These are phyloP conservation scores for Hydroisotoma schaefferi DNA, from an alignment of 2,888 invertebrate species.

Conservation along the genomic window DNA sequence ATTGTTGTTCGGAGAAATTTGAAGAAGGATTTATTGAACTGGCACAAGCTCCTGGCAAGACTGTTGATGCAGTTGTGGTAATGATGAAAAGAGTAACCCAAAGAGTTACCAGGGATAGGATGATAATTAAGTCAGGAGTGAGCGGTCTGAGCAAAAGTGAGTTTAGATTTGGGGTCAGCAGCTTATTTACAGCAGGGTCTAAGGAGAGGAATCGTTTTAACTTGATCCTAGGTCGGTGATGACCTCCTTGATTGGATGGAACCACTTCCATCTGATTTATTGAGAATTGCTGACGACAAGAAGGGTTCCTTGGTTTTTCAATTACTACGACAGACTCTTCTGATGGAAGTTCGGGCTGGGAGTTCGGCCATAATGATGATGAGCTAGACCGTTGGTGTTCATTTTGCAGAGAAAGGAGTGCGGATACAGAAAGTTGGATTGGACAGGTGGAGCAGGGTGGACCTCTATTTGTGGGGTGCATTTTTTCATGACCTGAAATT, in stretches of 20 bases:
- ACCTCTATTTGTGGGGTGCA: no score
- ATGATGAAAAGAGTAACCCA: neutral
- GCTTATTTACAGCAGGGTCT: neutral
- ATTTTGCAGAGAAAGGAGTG: no score
- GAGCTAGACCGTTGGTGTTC: no score
- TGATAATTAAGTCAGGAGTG: neutral
- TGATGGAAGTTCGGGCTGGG: no score
- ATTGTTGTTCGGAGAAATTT: neutral
- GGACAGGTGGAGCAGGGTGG: no score
- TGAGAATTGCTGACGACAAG: no score
- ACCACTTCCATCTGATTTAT: no score
- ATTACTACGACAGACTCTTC: no score
- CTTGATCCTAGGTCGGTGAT: constrained; percentile 7
- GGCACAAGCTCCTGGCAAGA: neutral
- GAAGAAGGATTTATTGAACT: constrained; percentile 3
- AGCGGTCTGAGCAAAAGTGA: constrained; percentile 3
- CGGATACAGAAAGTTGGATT: no score
- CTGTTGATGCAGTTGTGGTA: neutral
- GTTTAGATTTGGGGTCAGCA: neutral
- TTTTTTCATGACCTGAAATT: no score
- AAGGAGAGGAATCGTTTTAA: neutral
- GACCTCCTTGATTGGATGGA: neutral
- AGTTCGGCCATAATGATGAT: no score
- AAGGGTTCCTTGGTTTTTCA: no score
- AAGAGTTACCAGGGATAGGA: neutral